A percentile compares a stretch with the other conserved stretches of the same genome.
Conservation (phyloP, 2,113 vertebrate genomes). For the Peromyscus maniculatus region DNA sequence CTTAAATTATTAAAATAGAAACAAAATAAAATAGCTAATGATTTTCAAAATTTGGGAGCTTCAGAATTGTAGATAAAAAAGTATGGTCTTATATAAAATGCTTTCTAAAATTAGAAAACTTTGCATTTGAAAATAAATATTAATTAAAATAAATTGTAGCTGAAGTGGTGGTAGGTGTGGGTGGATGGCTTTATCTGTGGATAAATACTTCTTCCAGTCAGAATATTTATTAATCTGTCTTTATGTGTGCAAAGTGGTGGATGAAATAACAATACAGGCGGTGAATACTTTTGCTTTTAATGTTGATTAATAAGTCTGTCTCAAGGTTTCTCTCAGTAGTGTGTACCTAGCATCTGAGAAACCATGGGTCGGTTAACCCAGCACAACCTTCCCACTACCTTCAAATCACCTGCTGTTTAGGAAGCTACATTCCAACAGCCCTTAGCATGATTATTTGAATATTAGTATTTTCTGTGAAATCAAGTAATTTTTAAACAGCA, state of each 20-base stretch:
- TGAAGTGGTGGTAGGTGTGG: background rate
- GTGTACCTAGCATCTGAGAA: background rate
- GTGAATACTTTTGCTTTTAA: conserved; percentile 43
- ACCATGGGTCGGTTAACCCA: background rate
- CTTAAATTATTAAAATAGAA: conserved; percentile 21
- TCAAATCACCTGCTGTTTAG: background rate
- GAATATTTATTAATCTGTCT: background rate
- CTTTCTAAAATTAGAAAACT: conserved; percentile 30
- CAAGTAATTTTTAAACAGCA: background rate
- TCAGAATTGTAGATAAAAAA: background rate
- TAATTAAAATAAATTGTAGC: background rate
- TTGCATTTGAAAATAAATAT: conserved; percentile 6
- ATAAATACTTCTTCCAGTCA: background rate
- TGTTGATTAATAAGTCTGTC: background rate
- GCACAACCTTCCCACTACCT: too few relatives aligned
- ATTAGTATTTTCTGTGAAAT: background rate
- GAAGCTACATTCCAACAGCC: background rate
- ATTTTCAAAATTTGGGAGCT: conserved; percentile 36
- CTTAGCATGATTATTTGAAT: background rate
- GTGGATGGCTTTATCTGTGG: background rate
- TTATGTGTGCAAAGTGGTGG: background rate
- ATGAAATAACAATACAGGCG: background rate
- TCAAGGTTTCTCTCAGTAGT: background rate
- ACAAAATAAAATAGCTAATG: background rate
- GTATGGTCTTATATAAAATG: conserved; percentile 36